A percentile compares a stretch with the other conserved stretches of the same genome.
Conservation (phyloP, 2,888 invertebrate genomes). For the Esperia sulphurella region DNA sequence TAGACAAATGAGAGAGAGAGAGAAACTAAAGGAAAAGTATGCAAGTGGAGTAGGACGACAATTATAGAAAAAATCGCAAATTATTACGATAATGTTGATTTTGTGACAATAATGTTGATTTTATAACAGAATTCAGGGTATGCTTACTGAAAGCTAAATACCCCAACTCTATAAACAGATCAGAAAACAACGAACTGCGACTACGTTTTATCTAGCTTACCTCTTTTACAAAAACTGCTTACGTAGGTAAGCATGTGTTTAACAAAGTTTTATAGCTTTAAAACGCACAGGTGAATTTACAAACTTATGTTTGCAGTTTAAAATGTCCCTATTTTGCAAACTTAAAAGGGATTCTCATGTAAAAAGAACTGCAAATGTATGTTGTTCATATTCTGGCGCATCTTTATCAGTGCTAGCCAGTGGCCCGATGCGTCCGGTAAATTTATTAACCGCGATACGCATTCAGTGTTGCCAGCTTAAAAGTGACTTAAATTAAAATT, state of each 20-base stretch:
- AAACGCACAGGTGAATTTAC: constrained; percentile 28
- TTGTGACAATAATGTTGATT: too few species aligned
- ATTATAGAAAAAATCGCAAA: too few species aligned
- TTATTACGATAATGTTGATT: too few species aligned
- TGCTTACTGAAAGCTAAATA: too few species aligned
- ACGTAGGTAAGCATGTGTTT: too few species aligned
- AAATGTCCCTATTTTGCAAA: constrained; percentile 16
- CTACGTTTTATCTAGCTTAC: constrained; percentile 45
- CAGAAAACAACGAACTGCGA: background rate
- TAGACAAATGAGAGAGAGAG: too few species aligned
- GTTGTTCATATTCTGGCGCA: constrained; percentile 40
- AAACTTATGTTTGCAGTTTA: constrained; percentile 15
- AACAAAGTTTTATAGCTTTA: constrained; percentile 24
- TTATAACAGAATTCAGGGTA: too few species aligned
- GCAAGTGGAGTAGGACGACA: too few species aligned
- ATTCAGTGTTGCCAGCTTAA: constrained; percentile 73
- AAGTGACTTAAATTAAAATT: constrained; percentile 78
- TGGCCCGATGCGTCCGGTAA: constrained; percentile 65
- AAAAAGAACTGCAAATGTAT: background rate
- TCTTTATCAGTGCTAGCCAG: constrained; percentile 68
- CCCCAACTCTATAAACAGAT: too few species aligned
- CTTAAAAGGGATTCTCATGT: constrained; percentile 13
- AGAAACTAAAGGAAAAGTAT: too few species aligned
- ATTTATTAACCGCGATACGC: constrained; percentile 79
- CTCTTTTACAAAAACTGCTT: constrained; percentile 36